phyloP scores from a whole-genome alignment of 2,888 invertebrate genomes.

The Napeogenes sylphis region DNA sequence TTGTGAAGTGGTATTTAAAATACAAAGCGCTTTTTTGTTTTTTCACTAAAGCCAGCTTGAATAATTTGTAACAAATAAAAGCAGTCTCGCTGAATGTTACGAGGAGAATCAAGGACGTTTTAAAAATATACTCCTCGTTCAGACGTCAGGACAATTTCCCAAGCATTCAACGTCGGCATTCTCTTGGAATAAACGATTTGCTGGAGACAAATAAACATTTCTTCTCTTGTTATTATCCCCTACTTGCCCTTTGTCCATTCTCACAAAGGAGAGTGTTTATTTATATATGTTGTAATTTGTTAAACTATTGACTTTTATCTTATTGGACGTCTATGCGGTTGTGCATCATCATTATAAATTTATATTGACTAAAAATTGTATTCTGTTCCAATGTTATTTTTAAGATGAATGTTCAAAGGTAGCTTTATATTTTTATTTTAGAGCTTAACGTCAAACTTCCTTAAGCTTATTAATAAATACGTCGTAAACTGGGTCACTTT shows the following conservation, averaged over 20 bases:
- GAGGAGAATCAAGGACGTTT: constrained; percentile 44
- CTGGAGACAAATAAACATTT: constrained; percentile 42
- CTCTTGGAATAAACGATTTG: constrained; percentile 45
- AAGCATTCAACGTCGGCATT: constrained; percentile 45
- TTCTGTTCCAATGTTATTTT: too few relatives aligned
- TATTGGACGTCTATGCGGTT: background rate
- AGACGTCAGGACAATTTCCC: constrained; percentile 45
- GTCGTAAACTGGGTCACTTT: constrained; percentile 13
- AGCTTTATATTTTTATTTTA: constrained; percentile 24
- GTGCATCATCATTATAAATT: background rate
- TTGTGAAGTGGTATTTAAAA: constrained; percentile 11
- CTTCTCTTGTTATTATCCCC: constrained; percentile 36
- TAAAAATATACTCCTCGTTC: constrained; percentile 41
- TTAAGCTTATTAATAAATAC: constrained; percentile 15
- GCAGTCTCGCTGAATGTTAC: constrained; percentile 40
- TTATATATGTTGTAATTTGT: background rate
- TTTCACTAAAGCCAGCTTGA: constrained; percentile 37
- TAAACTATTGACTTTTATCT: background rate
- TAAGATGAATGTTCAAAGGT: too few relatives aligned
- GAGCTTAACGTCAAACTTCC: constrained; percentile 35
- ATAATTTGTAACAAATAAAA: constrained; percentile 44
- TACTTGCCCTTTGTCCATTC: constrained; percentile 29
- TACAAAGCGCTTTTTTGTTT: constrained; percentile 7
- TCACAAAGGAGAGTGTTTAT: constrained; percentile 11
- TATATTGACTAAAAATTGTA: too few relatives aligned